Percentiles rank a stretch among this genome's conserved stretches.
Evolutionary conservation across 2,113 vertebrate genomes (phyloP).

Genomic region (Leucosticte australis): DNA sequence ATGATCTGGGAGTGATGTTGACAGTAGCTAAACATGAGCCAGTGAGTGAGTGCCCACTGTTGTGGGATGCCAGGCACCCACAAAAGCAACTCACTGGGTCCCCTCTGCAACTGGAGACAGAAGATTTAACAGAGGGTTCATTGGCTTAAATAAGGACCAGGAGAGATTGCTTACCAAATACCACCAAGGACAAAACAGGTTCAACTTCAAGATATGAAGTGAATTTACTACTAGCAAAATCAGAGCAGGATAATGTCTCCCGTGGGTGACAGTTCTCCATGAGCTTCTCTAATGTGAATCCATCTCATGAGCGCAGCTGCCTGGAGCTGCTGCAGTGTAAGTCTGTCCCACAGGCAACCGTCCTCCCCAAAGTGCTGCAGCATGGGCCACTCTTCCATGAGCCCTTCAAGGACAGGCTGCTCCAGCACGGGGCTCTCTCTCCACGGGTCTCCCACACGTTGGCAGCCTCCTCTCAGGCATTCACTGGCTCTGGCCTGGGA

Average conservation of each 20-base stretch:
- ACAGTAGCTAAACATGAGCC: background rate
- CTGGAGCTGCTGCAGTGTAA: background rate
- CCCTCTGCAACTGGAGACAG: background rate
- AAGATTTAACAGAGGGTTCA: background rate
- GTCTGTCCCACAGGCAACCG: background rate
- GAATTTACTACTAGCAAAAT: background rate
- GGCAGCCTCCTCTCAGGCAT: background rate
- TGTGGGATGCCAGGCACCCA: background rate
- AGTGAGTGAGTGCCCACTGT: background rate
- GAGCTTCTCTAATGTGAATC: background rate
- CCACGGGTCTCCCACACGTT: background rate
- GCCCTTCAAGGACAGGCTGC: background rate
- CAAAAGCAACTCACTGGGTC: background rate
- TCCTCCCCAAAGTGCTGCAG: background rate
- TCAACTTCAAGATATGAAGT: background rate
- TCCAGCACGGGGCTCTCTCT: background rate
- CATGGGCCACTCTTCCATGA: background rate
- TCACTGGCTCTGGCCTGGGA: no score
- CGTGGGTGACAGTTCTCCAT: background rate
- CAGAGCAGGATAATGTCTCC: background rate
- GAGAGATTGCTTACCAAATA: background rate
- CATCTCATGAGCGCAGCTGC: background rate
- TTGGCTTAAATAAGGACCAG: accelerated
- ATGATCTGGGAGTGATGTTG: background rate
- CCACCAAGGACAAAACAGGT: background rate